Conservation (phyloP, 2,113 vertebrate species). For the Oenanthe melanoleuca region DNA sequence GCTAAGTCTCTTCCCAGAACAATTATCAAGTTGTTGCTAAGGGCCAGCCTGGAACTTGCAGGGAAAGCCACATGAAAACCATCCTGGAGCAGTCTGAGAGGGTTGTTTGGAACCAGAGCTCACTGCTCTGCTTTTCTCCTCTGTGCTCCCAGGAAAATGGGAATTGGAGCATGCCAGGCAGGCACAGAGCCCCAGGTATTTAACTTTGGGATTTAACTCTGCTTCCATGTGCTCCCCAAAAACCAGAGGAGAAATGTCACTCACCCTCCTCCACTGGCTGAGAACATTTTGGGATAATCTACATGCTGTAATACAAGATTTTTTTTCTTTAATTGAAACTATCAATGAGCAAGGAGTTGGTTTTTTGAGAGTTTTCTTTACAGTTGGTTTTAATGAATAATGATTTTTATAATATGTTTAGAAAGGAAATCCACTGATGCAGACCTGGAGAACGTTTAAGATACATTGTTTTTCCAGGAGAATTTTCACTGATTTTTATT, state of each 20-base stretch:
- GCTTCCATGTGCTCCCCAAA: background rate
- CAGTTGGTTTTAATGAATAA: background rate
- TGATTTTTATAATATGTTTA: background rate
- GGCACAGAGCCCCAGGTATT: background rate
- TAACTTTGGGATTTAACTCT: background rate
- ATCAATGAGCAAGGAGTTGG: background rate
- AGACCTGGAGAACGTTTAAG: background rate
- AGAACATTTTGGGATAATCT: background rate
- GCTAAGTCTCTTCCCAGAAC: constrained; percentile 70
- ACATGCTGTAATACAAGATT: background rate
- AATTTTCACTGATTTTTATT: background rate
- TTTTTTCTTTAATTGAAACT: background rate
- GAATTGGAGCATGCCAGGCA: fast-evolving
- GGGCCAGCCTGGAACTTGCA: background rate
- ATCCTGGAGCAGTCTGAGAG: background rate
- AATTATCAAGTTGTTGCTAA: background rate
- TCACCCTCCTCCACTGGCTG: fast-evolving
- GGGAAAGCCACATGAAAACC: background rate
- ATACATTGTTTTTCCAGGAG: background rate
- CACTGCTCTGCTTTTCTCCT: background rate
- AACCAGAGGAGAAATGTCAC: background rate
- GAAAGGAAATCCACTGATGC: background rate
- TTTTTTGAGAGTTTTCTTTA: background rate
- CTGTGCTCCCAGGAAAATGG: background rate
- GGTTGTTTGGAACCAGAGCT: background rate